Percentiles rank a stretch among this genome's conserved stretches.
Evolutionary conservation across 2,888 invertebrate genomes (phyloP).

Genomic region (Drosophila fungiperda): DNA sequence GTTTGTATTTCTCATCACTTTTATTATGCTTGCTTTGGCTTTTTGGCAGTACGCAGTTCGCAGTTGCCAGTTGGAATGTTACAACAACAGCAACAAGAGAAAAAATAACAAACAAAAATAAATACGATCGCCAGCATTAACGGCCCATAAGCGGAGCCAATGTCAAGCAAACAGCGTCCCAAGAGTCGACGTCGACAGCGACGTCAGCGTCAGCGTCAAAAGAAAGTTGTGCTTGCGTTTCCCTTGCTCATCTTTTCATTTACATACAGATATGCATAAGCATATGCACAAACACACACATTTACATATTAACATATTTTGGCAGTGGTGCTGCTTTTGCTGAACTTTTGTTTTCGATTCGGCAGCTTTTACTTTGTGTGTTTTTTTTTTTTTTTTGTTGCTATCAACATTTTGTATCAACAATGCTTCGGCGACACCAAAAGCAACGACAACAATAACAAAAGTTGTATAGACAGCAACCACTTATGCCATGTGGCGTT

Average conservation of each 20-base stretch:
- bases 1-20: constrained; percentile 23
- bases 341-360: constrained; percentile 60
- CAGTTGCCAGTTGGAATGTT: constrained; percentile 1
- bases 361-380: constrained; percentile 55
- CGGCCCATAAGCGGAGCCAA: constrained; percentile 51
- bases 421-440: constrained; percentile 45
- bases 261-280: constrained; percentile 13
- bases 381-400: constrained; percentile 37
- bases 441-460: constrained; percentile 10
- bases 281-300: background rate
- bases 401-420: constrained; percentile 60
- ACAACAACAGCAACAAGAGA: constrained; percentile 17
- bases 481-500: constrained; percentile 58
- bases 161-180: constrained; percentile 58
- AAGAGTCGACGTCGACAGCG: constrained; percentile 11
- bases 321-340: constrained; percentile 9
- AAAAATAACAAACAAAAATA: background rate
- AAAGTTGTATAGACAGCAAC: constrained; percentile 9
- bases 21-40: background rate
- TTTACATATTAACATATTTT: constrained; percentile 20
- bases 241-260: constrained; percentile 60
- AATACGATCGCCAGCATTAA: constrained; percentile 8
- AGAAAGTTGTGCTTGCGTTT: constrained; percentile 67
- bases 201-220: constrained; percentile 39
- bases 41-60: constrained; percentile 3